A percentile compares a stretch with the other conserved stretches of the same genome.
Conservation (phyloP, 1,140 invertebrate genomes). For the Platorchestia sp. region DNA sequence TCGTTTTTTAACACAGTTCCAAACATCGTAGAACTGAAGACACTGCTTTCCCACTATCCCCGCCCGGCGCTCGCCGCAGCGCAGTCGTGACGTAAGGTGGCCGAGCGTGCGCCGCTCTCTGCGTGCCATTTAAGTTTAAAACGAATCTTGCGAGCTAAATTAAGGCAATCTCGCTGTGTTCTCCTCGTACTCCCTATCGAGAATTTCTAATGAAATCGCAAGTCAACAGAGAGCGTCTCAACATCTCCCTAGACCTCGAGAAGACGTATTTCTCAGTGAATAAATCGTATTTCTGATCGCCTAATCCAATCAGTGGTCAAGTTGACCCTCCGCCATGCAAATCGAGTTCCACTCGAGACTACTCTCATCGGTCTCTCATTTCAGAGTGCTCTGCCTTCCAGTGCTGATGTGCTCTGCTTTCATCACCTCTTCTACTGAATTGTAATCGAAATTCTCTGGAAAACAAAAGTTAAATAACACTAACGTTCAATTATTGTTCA, state of each 20-base stretch:
- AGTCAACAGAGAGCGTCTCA: slow-evolving; percentile 33
- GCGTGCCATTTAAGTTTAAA: background rate
- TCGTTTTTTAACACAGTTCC: background rate
- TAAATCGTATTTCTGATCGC: background rate
- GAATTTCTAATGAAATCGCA: slow-evolving; percentile 33
- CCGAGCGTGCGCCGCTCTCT: background rate
- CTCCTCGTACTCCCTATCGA: slow-evolving; percentile 35
- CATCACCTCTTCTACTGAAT: background rate
- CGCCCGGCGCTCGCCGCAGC: background rate
- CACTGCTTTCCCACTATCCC: background rate
- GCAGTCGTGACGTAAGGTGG: background rate
- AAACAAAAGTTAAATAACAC: background rate
- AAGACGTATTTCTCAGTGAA: slow-evolving; percentile 41
- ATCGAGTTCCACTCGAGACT: slow-evolving; percentile 28
- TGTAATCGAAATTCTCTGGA: background rate
- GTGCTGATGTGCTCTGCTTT: background rate
- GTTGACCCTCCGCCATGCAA: slow-evolving; percentile 51
- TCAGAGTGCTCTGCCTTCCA: background rate
- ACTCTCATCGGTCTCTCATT: background rate
- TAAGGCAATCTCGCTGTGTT: slow-evolving; percentile 25
- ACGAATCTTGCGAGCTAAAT: slow-evolving; percentile 1
- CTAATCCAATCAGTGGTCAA: slow-evolving; percentile 51
- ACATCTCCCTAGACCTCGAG: slow-evolving; percentile 8
- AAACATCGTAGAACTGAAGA: no score
- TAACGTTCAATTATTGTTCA: background rate